Conservation (phyloP, 2,113 vertebrate genomes). For the Orycteropus afer region DNA sequence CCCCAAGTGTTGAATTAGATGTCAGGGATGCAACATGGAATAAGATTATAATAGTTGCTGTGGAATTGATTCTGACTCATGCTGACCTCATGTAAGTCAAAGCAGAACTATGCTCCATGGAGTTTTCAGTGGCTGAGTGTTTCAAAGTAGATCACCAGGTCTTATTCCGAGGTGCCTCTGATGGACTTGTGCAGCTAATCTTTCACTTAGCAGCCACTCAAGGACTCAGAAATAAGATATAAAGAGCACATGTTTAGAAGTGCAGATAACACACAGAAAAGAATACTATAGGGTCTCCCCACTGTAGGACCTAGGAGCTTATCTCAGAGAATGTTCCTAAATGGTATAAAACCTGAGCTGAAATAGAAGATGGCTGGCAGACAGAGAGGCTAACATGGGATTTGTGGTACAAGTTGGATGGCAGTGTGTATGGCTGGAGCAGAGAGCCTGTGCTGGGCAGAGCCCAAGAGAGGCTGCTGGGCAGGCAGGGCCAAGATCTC, state of each 20-base stretch:
- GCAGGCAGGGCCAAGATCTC: accelerated
- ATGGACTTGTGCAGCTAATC: too few species aligned
- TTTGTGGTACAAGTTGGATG: accelerated
- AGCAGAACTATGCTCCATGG: too few species aligned
- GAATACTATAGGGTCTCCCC: neutral
- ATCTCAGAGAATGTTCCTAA: neutral
- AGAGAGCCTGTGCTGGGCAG: neutral
- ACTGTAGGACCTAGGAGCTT: neutral
- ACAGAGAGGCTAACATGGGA: neutral
- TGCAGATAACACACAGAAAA: neutral
- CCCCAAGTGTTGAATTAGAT: neutral
- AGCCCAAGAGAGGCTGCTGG: neutral
- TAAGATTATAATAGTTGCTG: neutral
- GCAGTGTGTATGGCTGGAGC: neutral
- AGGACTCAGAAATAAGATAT: neutral
- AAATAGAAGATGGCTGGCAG: neutral
- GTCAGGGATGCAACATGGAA: neutral
- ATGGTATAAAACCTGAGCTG: neutral
- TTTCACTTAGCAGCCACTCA: too few species aligned
- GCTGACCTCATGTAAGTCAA: too few species aligned
- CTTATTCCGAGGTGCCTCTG: too few species aligned
- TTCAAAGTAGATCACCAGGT: too few species aligned
- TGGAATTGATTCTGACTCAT: too few species aligned
- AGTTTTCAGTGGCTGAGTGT: too few species aligned
- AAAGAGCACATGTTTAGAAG: neutral